Conservation (phyloP, 2,888 invertebrate species). For the Pheosia gnoma region DNA sequence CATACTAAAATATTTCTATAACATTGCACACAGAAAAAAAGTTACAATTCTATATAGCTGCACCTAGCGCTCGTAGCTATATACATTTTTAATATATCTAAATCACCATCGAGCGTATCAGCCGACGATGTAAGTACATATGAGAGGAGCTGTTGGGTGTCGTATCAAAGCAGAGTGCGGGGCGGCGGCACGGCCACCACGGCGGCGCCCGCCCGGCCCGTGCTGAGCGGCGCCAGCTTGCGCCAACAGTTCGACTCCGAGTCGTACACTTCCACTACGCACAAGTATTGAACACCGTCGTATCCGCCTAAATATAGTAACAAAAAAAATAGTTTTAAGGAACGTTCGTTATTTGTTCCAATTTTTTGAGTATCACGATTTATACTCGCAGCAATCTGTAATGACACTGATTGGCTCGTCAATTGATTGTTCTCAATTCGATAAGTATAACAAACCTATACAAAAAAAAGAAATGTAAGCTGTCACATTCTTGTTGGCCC, state of each 20-base stretch:
- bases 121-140: constrained; percentile 29
- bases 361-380: too few species aligned
- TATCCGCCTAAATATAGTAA: constrained; percentile 88
- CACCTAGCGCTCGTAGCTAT: background rate
- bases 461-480: too few species aligned
- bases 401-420: too few species aligned
- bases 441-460: too few species aligned
- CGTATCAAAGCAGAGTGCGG: constrained; percentile 65
- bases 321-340: background rate
- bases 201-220: constrained; percentile 95
- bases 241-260: constrained; percentile 92
- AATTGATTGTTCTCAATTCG: too few species aligned
- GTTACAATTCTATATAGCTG: background rate
- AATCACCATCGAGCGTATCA: constrained; percentile 9
- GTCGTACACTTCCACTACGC: constrained; percentile 95
- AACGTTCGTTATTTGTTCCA: too few species aligned
- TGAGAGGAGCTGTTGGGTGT: constrained; percentile 38
- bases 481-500: too few species aligned
- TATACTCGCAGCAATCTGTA: background rate
- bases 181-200: constrained; percentile 87
- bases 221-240: constrained; percentile 90
- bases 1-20: background rate
- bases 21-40: constrained; percentile 2
- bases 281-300: constrained; percentile 94
- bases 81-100: constrained; percentile 2